Conservation (phyloP, 1,140 invertebrate species). For the Heliconius himera region DNA sequence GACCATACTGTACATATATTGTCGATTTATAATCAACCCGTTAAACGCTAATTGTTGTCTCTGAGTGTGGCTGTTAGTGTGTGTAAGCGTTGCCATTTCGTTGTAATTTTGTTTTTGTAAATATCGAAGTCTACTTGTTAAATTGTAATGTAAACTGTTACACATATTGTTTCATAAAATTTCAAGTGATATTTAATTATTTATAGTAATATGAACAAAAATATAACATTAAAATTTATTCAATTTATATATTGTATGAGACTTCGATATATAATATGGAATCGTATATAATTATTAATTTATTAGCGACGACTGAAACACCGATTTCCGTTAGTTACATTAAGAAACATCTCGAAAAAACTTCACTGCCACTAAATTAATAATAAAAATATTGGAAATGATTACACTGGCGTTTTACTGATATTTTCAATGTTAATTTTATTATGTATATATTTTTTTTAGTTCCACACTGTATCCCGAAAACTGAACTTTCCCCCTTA, state of each 20-base stretch:
- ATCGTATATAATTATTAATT: conserved; percentile 27
- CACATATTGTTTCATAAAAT: background rate
- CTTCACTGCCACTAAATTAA: conserved; percentile 81
- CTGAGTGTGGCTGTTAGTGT: conserved; percentile 4
- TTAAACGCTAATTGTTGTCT: background rate
- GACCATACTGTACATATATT: background rate
- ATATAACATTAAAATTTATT: background rate
- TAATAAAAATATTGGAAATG: conserved; percentile 81
- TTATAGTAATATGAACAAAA: background rate
- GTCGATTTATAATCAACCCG: background rate
- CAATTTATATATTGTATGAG: background rate
- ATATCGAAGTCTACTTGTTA: conserved; percentile 18
- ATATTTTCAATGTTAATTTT: background rate
- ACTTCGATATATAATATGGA: conserved; percentile 29
- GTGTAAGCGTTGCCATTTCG: conserved; percentile 6
- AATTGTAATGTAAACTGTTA: conserved; percentile 2
- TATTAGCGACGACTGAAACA: conserved; percentile 41
- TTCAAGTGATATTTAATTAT: conserved; percentile 7
- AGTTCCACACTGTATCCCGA: no score
- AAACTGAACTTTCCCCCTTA: background rate
- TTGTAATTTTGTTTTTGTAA: conserved; percentile 3
- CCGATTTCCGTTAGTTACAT: conserved; percentile 61
- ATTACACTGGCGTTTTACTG: conserved; percentile 42
- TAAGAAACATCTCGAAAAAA: conserved; percentile 70
- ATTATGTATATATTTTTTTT: background rate